Evolutionary conservation across 2,113 vertebrate genomes (phyloP).

Genomic region (Neofelis nebulosa): DNA sequence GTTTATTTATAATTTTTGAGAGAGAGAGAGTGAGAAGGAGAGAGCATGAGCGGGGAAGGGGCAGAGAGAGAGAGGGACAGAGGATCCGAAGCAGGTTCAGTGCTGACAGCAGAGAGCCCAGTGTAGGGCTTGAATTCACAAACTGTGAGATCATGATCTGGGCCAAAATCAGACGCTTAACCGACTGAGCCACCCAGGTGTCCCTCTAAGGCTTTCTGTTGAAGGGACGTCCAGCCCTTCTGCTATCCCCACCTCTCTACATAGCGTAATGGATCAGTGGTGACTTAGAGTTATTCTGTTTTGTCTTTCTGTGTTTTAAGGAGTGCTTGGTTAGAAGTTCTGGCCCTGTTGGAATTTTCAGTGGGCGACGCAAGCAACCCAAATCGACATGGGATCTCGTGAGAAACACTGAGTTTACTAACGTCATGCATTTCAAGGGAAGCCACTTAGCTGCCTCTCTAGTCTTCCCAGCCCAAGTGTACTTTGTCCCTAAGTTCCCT

Average conservation of each 20-base stretch:
- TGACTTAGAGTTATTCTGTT: not conserved
- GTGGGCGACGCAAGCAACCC: not conserved
- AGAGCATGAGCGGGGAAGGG: too few species aligned
- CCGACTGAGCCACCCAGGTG: too few species aligned
- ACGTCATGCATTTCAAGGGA: not conserved
- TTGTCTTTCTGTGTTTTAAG: not conserved
- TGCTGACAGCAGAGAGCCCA: too few species aligned
- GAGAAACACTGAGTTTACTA: not conserved
- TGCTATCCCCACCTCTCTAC: accelerated
- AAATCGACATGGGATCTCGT: not conserved
- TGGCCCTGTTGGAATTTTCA: not conserved
- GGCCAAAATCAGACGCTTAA: too few species aligned
- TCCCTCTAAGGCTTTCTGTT: not conserved
- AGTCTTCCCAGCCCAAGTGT: not conserved
- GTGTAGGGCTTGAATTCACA: too few species aligned
- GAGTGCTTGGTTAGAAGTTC: not conserved
- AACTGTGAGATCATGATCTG: too few species aligned
- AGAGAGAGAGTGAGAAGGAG: too few species aligned
- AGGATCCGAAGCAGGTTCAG: too few species aligned
- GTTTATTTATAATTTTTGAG: too few species aligned
- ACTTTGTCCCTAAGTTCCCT: not conserved
- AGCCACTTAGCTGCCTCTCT: not conserved
- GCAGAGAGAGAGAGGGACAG: too few species aligned
- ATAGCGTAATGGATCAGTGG: too few species aligned
- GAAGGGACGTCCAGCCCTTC: not conserved